Evolutionary conservation across 1,140 invertebrate genomes (phyloP), one percentile per base, ranked within the genome.

Genomic region (Drosophila pachea): DNA sequence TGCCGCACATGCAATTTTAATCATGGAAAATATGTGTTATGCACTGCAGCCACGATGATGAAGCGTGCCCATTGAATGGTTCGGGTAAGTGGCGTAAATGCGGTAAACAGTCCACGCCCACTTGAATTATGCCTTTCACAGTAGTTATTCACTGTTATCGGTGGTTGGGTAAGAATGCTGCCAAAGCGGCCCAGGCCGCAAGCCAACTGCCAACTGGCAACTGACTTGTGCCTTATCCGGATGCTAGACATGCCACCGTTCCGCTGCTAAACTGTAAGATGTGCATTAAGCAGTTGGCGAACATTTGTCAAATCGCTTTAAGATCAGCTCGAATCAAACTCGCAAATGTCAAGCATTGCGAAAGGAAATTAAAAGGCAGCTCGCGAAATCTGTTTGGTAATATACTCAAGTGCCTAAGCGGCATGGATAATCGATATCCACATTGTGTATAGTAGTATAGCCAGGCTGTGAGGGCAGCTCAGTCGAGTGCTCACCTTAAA

Each of bases 1-100:
- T 68, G 61, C 71, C 65, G 43, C 64, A 72, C 63, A 63, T 84
- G 65, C 62, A 76, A 73, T 83, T 64, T 63, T 63, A 78, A 83
- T 75, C 73, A 66, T 63, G 71, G 49, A 63, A 76, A 78, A 79
- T 67, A 70, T 56, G 12, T 47, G 60, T 59, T 62, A 58, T 31
- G 45, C 50, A 56, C 48, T 54, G 48, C 45, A 63, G 22, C 47
- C 42, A 47, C 56, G 47, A 43, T 65, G 58, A 73, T 78, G 74
- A 31, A 62, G 63, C 42, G 11, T 14, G 35, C 35, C 59, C 31
- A 62, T 16, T 9, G 33, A 45, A n/a, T 58, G 48, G 54, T 35
- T 47, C 36, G 58, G 60, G 43, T 40, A 40, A 35, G 48, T 31
- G 50, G 45, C 60, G 50, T 31, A 31, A 42, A 43, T 40, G 35